phyloP scores from a whole-genome alignment of 2,888 invertebrate genomes.

The Amphimallon solstitiale region DNA sequence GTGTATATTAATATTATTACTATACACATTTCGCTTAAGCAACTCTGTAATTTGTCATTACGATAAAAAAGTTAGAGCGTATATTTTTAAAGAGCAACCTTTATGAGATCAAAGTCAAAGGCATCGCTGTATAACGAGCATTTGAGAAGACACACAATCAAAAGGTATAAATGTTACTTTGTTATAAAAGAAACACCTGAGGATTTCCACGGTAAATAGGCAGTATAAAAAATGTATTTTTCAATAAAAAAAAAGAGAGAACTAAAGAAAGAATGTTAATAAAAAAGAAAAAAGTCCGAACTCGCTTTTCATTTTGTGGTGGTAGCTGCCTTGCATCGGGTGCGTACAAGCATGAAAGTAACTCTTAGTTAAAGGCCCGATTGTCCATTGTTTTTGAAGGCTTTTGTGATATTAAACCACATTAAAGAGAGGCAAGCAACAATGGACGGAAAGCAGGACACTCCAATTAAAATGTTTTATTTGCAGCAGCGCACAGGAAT shows the following conservation, averaged over 20 bases:
- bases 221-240: not conserved
- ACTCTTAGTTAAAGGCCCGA: conserved; percentile 19
- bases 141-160: too few species aligned
- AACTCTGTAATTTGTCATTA: too few species aligned
- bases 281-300: conserved; percentile 10
- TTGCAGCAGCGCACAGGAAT: conserved; percentile 1
- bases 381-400: conserved; percentile 26
- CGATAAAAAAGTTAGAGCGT: too few species aligned
- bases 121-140: too few species aligned
- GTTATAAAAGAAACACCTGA: too few species aligned
- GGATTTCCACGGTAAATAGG: too few species aligned
- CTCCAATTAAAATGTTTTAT: conserved; percentile 31
- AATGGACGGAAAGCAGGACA: conserved; percentile 17
- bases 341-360: conserved; percentile 19
- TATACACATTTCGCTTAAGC: too few species aligned
- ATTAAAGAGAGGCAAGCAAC: conserved; percentile 17
- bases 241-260: not conserved
- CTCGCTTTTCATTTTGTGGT: not conserved
- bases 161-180: too few species aligned
- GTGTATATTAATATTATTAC: too few species aligned
- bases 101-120: too few species aligned
- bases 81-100: too few species aligned
- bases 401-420: conserved; percentile 29
- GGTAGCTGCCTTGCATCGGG: not conserved
- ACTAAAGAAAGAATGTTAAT: not conserved